Conservation (phyloP, 2,113 vertebrate genomes). For the Colinus virginianus region DNA sequence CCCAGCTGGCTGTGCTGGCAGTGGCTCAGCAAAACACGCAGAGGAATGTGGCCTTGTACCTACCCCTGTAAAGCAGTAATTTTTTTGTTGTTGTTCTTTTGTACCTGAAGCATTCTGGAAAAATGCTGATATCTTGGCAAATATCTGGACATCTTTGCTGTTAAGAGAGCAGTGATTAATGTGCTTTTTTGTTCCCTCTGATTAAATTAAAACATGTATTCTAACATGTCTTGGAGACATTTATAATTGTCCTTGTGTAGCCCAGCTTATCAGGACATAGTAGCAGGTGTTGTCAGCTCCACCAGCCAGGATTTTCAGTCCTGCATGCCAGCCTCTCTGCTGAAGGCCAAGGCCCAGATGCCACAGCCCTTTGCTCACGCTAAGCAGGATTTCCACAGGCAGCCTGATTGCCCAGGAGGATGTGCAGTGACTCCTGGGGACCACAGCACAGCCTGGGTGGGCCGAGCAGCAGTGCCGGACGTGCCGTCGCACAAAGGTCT, state of each 20-base stretch:
- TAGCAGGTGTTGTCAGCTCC: conserved; percentile 58
- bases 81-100: conserved; percentile 51
- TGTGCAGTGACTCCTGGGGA: not conserved
- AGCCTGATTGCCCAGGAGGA: not conserved
- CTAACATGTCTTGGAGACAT: conserved; percentile 65
- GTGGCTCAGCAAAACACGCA: not conserved
- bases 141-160: conserved; percentile 56
- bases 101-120: conserved; percentile 16
- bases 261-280: conserved; percentile 56
- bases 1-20: conserved; percentile 38
- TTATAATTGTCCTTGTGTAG: conserved; percentile 65
- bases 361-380: not conserved
- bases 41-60: conserved; percentile 50
- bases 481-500: not conserved
- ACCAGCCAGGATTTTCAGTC: conserved; percentile 46
- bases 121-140: conserved; percentile 61
- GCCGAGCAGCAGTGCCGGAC: accelerated
- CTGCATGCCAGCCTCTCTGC: conserved; percentile 23
- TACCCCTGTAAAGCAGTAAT: conserved; percentile 26
- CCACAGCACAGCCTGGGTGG: accelerated
- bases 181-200: conserved; percentile 64
- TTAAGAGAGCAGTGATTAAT: conserved; percentile 69
- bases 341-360: conserved; percentile 56
- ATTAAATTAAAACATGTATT: conserved; percentile 67
- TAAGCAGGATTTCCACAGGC: not conserved